Conservation (phyloP, 1,140 invertebrate species). For the Steinernema khuongi region DNA sequence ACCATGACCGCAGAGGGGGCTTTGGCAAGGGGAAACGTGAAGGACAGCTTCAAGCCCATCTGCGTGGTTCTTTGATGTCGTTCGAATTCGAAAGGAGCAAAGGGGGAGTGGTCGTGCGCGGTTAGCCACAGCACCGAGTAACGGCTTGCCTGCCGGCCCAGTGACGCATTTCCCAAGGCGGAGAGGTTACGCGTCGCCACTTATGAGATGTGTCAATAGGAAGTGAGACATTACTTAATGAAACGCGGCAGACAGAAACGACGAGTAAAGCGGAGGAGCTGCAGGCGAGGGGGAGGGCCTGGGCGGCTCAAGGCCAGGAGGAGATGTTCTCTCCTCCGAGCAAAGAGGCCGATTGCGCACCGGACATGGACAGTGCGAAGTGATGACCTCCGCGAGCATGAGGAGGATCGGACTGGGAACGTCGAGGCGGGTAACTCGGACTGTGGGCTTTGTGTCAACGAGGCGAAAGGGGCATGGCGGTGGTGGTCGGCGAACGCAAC, state of each 20-base stretch:
- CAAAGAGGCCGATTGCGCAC: not conserved
- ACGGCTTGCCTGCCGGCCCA: not conserved
- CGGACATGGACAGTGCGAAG: not conserved
- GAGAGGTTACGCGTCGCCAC: conserved; percentile 6
- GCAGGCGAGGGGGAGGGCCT: no score
- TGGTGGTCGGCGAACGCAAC: conserved; percentile 4
- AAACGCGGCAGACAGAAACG: conserved; percentile 11
- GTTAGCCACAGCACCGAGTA: not conserved
- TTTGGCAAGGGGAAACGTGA: not conserved
- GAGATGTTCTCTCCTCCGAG: not conserved
- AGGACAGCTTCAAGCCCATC: not conserved
- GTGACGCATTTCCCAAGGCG: conserved; percentile 4
- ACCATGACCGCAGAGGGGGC: not conserved
- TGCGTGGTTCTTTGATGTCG: conserved; percentile 6
- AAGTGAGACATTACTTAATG: conserved; percentile 15
- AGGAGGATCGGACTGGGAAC: not conserved
- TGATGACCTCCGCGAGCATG: not conserved
- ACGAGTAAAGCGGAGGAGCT: no score
- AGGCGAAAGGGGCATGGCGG: conserved; percentile 12
- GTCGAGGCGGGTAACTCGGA: not conserved
- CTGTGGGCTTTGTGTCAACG: conserved; percentile 12
- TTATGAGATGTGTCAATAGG: conserved; percentile 15
- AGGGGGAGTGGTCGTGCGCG: not conserved
- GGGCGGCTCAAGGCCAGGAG: not conserved
- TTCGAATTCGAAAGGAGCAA: conserved; percentile 2